Percentiles rank a stretch among this genome's conserved stretches.
Evolutionary conservation across 2,797 vertebrate species (phyloP).

Genomic region (Anguilla anguilla): DNA sequence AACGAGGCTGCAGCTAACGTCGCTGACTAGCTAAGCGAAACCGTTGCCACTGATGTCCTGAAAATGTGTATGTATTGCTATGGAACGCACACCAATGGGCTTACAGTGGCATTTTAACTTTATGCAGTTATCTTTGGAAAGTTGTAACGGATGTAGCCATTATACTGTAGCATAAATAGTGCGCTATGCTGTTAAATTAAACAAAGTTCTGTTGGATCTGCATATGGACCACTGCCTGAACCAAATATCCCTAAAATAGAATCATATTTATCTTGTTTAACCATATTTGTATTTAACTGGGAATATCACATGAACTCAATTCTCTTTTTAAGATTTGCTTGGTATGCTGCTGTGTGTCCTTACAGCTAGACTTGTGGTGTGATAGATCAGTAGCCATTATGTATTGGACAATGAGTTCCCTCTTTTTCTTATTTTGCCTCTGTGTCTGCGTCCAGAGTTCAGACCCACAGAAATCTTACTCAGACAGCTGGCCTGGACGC

Average conservation of each 20-base stretch:
- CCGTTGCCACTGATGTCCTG: neutral
- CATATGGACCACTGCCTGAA: neutral
- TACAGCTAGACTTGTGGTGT: neutral
- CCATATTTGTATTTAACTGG: neutral
- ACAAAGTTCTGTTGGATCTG: neutral
- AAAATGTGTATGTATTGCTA: neutral
- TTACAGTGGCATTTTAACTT: neutral
- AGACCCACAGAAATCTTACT: neutral
- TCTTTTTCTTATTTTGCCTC: neutral
- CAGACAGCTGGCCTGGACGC: neutral
- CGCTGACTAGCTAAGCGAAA: neutral
- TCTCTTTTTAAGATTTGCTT: neutral
- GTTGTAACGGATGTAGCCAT: neutral
- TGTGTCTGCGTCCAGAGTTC: neutral
- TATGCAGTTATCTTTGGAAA: neutral
- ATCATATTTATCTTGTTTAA: neutral
- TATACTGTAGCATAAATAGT: neutral
- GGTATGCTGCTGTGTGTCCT: neutral
- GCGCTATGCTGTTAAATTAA: neutral
- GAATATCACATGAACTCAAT: neutral
- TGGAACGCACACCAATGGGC: neutral
- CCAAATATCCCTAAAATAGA: neutral
- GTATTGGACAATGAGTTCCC: neutral
- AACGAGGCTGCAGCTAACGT: neutral
- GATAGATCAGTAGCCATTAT: neutral